Base-by-base conservation (phyloP, 2,113 vertebrate species). In the Coptodon rendalli region DNA sequence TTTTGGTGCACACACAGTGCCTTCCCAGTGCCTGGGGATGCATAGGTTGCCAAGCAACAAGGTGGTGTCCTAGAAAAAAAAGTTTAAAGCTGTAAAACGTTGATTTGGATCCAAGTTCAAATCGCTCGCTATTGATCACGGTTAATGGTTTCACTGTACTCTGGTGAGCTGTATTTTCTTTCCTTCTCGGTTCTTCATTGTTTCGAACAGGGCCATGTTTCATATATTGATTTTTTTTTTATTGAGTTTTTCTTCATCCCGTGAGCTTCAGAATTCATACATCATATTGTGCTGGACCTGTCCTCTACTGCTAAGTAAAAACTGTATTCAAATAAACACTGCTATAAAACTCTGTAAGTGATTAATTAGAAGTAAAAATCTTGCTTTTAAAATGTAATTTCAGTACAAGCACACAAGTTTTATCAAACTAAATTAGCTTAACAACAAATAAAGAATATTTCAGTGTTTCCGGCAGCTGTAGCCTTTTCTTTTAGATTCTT, bases 21-120 rank as follows among this genome's bases (percentile, higher is more conserved):
- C 56, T 80, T 87, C 31, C 63, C 66, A 52, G 22, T 94, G 89
- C 91, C 90, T 59, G 36, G 94, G 94, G 94, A 96, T 92, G 89
- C 87, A 84, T 89, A 80, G 87, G 96, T 97, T 97, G 96, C 96
- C 92, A 93, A 86, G 96, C 96, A 97, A 97, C 96, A 94, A 92
- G 88, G 86, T 89, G 88, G 83, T 95, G 95, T 92, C 91, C 93
- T 93, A 96, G 90, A 95, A 96, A 96, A 93, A 92, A 95, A 92
- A 93, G 54, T 93, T 94, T 66, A 53, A 80, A 14, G 81, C 87
- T 92, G 80, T 61, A 92, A 92, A 91, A 82, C 31, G 31, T 16
- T 53, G 68, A 84, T 89, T 88, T 84, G 76, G 80, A 53, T 82
- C 7, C 1, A 19, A 53, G 81, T 86, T 93, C 45, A 87, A 89